phyloP scores from a whole-genome alignment of 1,140 invertebrate genomes.

The Popillia japonica region DNA sequence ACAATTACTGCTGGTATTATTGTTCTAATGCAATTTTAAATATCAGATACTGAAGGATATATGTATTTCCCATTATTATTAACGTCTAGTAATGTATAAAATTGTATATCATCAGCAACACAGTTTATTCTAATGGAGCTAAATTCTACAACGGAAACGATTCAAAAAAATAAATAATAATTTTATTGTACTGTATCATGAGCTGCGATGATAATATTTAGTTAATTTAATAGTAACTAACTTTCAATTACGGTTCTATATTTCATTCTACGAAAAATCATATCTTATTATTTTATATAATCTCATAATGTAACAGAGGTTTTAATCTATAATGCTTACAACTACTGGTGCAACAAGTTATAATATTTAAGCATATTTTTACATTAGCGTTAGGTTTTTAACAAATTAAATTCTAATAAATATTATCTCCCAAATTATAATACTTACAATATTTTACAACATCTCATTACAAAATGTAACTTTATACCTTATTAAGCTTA shows the following conservation, averaged over 20 bases:
- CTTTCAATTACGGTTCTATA: not conserved
- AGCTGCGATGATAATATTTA: slow-evolving; percentile 8
- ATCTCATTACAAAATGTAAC: slow-evolving; percentile 23
- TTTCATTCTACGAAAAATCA: not conserved
- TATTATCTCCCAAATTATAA: slow-evolving; percentile 3
- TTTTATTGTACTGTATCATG: slow-evolving; percentile 33
- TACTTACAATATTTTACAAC: slow-evolving; percentile 26
- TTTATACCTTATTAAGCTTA: slow-evolving; percentile 11
- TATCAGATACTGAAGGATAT: no score
- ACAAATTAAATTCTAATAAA: slow-evolving; percentile 16
- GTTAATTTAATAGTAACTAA: not conserved
- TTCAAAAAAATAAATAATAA: not conserved
- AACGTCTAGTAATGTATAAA: not conserved
- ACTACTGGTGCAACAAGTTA: slow-evolving; percentile 31
- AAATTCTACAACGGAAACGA: slow-evolving; percentile 2
- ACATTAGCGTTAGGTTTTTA: not conserved
- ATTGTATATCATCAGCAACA: not conserved
- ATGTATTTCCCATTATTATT: not conserved
- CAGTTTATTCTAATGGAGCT: not conserved
- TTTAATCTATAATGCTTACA: slow-evolving; percentile 3
- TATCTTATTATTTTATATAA: not conserved
- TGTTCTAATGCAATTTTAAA: no score
- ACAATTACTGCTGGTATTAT: no score
- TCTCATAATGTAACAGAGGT: not conserved
- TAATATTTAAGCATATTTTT: slow-evolving; percentile 18